Conservation (phyloP, 1,140 invertebrate genomes). For the Drosophila ohnishii region DNA sequence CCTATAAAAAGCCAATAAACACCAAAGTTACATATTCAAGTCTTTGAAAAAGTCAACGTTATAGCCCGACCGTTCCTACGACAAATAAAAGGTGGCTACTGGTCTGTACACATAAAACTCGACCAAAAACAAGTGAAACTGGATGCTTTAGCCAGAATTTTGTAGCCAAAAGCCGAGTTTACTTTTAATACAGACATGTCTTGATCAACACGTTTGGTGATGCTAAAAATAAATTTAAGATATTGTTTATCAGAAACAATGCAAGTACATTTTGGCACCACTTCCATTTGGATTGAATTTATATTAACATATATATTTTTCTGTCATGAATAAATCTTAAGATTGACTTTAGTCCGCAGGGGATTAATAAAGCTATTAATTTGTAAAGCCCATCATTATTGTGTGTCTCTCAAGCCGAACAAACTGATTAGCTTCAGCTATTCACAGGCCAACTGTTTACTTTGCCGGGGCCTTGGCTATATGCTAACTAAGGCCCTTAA, state of each 20-base stretch:
- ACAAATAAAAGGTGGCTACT: background rate
- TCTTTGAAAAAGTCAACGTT: background rate
- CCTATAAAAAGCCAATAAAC: background rate
- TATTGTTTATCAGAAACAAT: background rate
- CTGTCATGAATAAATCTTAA: conserved; percentile 2
- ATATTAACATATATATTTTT: background rate
- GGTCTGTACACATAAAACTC: background rate
- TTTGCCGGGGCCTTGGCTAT: conserved; percentile 27
- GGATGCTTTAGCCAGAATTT: conserved; percentile 3
- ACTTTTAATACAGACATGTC: background rate
- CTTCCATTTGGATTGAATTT: background rate
- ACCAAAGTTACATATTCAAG: background rate
- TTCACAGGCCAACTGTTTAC: conserved; percentile 20
- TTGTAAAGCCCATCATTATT: conserved; percentile 10
- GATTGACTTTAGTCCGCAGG: background rate
- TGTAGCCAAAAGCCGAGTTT: background rate
- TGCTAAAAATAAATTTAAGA: background rate
- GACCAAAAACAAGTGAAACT: conserved; percentile 13
- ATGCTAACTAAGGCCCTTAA: conserved; percentile 57
- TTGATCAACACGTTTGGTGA: conserved; percentile 1
- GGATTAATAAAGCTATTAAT: conserved; percentile 9
- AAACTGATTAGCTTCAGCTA: conserved; percentile 26
- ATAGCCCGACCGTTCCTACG: background rate
- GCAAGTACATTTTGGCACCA: background rate
- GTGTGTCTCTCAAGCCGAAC: conserved; percentile 2